phyloP scores from a whole-genome alignment of 1,140 invertebrate species.

The Eueides isabella region DNA sequence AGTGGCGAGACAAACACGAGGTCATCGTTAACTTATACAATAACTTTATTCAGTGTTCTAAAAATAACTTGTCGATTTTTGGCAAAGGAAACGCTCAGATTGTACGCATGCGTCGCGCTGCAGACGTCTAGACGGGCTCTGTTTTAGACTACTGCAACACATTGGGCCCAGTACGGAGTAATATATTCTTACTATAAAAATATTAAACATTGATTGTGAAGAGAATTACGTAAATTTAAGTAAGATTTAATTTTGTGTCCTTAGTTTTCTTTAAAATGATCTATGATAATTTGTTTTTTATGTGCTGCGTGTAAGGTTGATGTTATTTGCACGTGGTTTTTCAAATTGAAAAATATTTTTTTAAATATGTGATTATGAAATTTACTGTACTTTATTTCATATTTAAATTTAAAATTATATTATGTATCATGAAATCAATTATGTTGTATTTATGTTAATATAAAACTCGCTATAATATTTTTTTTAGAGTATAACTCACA shows the following conservation, averaged over 20 bases:
- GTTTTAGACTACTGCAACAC: conserved; percentile 11
- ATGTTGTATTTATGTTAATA: no score
- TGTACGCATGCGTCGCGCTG: conserved; percentile 51
- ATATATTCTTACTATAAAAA: background rate
- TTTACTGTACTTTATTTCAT: no score
- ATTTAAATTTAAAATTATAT: no score
- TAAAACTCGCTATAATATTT: no score
- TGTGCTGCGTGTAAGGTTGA: background rate
- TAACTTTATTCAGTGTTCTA: conserved; percentile 17
- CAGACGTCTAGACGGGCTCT: conserved; percentile 68
- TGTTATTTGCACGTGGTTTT: background rate
- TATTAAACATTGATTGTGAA: background rate
- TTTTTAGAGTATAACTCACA: no score
- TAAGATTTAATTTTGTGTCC: background rate
- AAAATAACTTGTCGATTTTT: conserved; percentile 36
- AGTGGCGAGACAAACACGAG: conserved; percentile 3
- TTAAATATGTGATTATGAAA: no score
- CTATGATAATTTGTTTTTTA: background rate
- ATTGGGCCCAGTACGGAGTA: background rate
- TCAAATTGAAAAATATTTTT: background rate
- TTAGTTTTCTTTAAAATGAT: background rate
- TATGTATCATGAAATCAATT: no score
- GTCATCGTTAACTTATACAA: conserved; percentile 22
- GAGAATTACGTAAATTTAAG: background rate
- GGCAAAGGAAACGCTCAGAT: conserved; percentile 27